A percentile compares a stretch with the other conserved stretches of the same genome.
phyloP scores from a whole-genome alignment of 2,797 vertebrate species.

The Uromys caudimaculatus region DNA sequence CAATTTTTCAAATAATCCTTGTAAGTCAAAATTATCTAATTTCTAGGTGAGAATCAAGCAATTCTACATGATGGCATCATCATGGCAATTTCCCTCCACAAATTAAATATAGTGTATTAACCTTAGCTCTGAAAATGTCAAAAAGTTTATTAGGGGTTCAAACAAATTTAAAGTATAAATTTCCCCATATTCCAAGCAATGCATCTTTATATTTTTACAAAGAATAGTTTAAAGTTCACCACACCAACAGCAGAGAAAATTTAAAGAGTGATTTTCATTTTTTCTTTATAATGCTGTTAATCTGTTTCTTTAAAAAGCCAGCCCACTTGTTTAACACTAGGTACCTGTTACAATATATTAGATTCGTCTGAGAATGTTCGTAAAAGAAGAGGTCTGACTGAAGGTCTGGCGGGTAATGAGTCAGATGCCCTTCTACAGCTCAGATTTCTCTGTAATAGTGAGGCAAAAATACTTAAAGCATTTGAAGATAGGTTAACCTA shows the following conservation, averaged over 20 bases:
- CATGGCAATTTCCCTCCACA: constrained; percentile 30
- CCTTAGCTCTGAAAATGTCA: constrained; percentile 22
- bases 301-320: constrained; percentile 85
- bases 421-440: constrained; percentile 91
- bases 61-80: neutral
- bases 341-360: constrained; percentile 98
- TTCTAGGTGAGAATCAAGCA: constrained; percentile 18
- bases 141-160: neutral
- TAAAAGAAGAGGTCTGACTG: constrained; percentile 98
- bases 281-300: constrained; percentile 87
- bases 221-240: constrained; percentile 83
- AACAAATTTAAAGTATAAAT: neutral
- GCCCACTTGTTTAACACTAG: constrained; percentile 84
- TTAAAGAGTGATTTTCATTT: constrained; percentile 85
- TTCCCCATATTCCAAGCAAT: constrained; percentile 85
- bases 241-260: constrained; percentile 85
- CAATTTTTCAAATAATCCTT: constrained; percentile 60
- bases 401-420: constrained; percentile 92
- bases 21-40: constrained; percentile 59
- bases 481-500: constrained; percentile 73
- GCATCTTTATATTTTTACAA: constrained; percentile 85
- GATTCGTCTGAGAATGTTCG: constrained; percentile 99
- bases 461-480: constrained; percentile 91
- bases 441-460: constrained; percentile 94
- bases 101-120: constrained; percentile 19